These are phyloP conservation scores for Mionectes olivaceus DNA, from an alignment of 2,797 vertebrate genomes.

Conservation along the genomic window DNA sequence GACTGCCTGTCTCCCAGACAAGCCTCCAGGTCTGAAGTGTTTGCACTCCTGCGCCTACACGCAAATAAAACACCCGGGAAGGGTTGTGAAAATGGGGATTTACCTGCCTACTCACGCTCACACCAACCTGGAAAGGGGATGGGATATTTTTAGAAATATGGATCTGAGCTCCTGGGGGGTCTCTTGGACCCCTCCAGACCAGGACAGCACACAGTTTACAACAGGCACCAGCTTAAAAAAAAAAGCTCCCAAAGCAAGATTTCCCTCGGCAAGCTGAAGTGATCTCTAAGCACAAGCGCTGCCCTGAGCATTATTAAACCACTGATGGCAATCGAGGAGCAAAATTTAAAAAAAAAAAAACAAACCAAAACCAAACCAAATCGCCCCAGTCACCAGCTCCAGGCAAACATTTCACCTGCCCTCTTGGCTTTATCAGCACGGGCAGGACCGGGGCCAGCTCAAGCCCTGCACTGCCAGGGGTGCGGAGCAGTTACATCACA, in stretches of 20 bases:
- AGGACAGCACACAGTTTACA: background rate
- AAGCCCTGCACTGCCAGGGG: background rate
- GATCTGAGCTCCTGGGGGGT: background rate
- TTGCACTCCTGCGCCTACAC: background rate
- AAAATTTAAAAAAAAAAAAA: background rate
- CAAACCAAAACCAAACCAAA: background rate
- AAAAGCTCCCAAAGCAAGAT: background rate
- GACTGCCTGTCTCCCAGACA: fast-evolving
- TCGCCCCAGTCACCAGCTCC: background rate
- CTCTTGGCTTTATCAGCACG: background rate
- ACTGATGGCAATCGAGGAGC: background rate
- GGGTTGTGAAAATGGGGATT: background rate
- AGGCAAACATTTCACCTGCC: background rate
- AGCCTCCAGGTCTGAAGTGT: background rate
- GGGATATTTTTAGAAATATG: background rate
- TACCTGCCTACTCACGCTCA: background rate
- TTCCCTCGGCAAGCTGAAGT: background rate
- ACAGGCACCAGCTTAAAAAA: background rate
- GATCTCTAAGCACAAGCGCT: background rate
- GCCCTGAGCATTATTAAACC: background rate
- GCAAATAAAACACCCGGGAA: background rate
- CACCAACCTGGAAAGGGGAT: background rate
- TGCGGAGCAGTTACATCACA: background rate
- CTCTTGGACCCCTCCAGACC: background rate
- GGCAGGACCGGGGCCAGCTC: background rate